These are phyloP conservation scores for Daphoenositta chrysoptera DNA, from an alignment of 2,113 vertebrate genomes.

Conservation along the genomic window DNA sequence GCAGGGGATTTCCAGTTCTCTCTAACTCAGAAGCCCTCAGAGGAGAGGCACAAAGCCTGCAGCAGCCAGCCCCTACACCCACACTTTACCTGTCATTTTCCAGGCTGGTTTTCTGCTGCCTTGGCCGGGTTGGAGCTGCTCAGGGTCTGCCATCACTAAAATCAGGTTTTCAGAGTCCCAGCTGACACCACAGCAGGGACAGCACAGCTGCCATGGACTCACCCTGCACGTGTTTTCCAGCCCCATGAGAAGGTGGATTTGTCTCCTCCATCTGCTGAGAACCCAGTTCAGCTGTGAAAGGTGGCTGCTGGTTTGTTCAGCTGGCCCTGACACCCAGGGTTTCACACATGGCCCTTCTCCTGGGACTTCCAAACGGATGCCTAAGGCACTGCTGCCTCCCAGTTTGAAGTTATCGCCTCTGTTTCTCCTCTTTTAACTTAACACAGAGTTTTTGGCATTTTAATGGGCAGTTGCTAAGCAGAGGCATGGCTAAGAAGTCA, in stretches of 20 bases:
- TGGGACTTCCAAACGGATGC: background rate
- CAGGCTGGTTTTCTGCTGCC: background rate
- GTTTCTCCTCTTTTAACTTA: background rate
- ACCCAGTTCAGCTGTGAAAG: background rate
- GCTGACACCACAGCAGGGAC: background rate
- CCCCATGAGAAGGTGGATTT: background rate
- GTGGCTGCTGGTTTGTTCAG: background rate
- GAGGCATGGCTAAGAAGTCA: background rate
- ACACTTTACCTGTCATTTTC: background rate
- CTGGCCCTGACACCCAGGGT: too few relatives aligned
- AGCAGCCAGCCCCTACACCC: background rate
- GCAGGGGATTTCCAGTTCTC: background rate
- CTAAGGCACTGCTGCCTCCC: background rate
- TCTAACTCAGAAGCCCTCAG: fast-evolving
- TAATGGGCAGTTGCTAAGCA: slow-evolving; percentile 31
- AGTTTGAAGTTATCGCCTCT: background rate
- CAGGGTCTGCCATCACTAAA: background rate
- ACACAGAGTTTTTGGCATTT: background rate
- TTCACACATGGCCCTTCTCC: background rate
- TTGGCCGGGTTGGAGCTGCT: background rate
- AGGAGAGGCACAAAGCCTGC: background rate
- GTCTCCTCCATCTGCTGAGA: background rate
- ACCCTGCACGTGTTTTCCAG: background rate
- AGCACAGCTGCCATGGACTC: background rate
- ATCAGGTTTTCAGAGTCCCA: background rate